Conservation (phyloP, 2,797 vertebrate genomes). For the Peromyscus aztecus region DNA sequence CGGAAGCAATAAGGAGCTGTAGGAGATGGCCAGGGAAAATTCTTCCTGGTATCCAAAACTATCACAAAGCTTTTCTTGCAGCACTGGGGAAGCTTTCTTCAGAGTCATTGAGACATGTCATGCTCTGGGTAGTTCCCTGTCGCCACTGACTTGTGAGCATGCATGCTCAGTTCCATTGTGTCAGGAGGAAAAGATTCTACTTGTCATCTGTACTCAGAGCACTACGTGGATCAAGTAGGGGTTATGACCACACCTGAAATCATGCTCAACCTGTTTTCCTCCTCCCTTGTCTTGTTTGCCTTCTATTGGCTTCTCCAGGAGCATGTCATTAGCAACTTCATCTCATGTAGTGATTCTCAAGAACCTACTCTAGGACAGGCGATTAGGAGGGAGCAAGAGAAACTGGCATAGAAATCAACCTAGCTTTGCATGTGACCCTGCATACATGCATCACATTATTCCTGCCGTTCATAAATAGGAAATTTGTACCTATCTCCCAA, state of each 20-base stretch:
- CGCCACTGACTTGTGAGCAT: background rate
- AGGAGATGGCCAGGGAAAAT: background rate
- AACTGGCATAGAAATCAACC: background rate
- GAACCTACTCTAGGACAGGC: background rate
- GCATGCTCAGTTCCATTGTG: background rate
- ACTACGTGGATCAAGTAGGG: background rate
- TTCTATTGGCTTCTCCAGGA: background rate
- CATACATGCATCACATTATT: background rate
- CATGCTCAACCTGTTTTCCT: rapidly evolving
- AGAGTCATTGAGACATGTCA: background rate
- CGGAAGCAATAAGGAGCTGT: background rate
- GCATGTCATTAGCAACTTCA: background rate
- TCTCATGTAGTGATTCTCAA: background rate
- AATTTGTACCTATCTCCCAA: background rate
- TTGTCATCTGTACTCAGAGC: background rate
- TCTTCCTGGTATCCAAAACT: background rate
- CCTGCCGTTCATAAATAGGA: background rate
- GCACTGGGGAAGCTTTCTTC: background rate
- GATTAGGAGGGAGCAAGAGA: background rate
- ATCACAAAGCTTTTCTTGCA: background rate
- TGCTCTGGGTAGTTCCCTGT: background rate
- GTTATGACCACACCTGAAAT: background rate
- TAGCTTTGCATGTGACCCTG: background rate
- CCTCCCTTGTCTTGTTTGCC: background rate
- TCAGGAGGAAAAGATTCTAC: background rate